A percentile compares a stretch with the other conserved stretches of the same genome.
Conservation (phyloP, 2,113 vertebrate genomes). For the Furnarius figulus region DNA sequence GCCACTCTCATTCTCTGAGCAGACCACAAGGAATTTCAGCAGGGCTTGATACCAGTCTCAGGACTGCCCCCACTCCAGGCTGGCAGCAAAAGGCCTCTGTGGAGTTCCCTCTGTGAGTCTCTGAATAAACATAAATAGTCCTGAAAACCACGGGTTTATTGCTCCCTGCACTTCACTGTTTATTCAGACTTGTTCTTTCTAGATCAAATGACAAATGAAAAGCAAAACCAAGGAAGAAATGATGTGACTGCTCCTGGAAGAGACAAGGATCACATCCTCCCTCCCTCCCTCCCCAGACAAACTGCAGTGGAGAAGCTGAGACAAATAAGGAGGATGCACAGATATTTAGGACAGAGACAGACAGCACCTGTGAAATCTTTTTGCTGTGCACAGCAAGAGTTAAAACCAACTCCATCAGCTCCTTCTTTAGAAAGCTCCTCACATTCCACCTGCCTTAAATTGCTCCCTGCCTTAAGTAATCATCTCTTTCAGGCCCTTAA, state of each 20-base stretch:
- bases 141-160: not conserved
- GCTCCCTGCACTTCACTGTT: not conserved
- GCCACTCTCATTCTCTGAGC: not conserved
- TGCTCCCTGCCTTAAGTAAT: slow-evolving; percentile 47
- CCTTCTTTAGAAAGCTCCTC: slow-evolving; percentile 1
- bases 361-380: not conserved
- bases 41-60: not conserved
- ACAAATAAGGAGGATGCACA: not conserved
- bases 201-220: not conserved
- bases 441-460: not conserved
- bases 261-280: not conserved
- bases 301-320: not conserved
- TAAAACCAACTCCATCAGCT: not conserved
- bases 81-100: not conserved
- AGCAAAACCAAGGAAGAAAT: not conserved
- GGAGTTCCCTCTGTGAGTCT: not conserved
- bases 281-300: not conserved
- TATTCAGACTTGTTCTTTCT: not conserved
- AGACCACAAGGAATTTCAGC: not conserved
- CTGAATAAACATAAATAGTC: not conserved
- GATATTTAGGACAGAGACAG: not conserved
- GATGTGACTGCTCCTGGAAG: not conserved
- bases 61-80: not conserved
- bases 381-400: not conserved
- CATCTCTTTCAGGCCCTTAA: slow-evolving; percentile 38